A percentile compares a stretch with the other conserved stretches of the same genome.
Evolutionary conservation across 2,797 vertebrate genomes (phyloP).

Genomic region (Parauchenoglanis punctatus): DNA sequence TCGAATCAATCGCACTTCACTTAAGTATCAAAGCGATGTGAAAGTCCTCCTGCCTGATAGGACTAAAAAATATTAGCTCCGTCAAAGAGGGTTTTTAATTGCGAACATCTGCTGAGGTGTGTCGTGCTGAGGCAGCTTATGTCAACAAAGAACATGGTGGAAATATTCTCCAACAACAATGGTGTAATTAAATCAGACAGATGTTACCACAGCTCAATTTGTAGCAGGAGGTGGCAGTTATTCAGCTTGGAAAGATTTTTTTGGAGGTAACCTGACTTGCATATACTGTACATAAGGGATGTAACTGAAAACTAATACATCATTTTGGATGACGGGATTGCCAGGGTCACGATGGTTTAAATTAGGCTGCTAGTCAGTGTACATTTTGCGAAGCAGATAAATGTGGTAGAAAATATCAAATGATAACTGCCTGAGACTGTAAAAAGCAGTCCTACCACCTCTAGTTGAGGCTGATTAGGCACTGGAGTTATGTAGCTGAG

Average conservation of each 20-base stretch:
- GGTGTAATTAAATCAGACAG: conserved; percentile 43
- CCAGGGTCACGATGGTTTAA: neutral
- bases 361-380: neutral
- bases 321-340: neutral
- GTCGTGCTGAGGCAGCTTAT: conserved; percentile 36
- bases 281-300: neutral
- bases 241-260: neutral
- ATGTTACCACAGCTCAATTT: conserved; percentile 43
- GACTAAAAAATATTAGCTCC: conserved; percentile 28
- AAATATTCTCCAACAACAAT: conserved; percentile 44
- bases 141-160: conserved; percentile 40
- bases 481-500: neutral
- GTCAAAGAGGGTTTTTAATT: conserved; percentile 51
- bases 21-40: neutral
- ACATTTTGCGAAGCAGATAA: neutral
- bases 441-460: neutral
- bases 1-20: conserved; percentile 3
- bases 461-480: neutral
- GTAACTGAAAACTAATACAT: neutral
- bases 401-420: neutral
- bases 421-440: neutral
- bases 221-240: conserved; percentile 4
- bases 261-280: neutral
- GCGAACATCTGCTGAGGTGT: conserved; percentile 56
- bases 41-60: conserved; percentile 14